Evolutionary conservation across 2,888 invertebrate genomes (phyloP).

Genomic region (Sinopyrophorus schimmeli): DNA sequence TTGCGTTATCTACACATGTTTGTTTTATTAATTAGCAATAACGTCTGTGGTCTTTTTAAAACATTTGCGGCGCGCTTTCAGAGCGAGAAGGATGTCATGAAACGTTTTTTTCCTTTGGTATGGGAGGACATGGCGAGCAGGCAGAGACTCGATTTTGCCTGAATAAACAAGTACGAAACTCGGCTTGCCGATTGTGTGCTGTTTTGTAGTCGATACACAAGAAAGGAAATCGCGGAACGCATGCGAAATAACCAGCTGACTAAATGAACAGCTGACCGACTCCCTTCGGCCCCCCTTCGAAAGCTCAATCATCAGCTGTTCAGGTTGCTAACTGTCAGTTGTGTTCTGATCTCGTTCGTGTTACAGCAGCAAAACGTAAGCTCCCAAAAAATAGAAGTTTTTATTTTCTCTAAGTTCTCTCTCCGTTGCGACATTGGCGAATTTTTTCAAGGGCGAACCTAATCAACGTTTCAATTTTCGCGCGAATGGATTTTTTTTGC

Average conservation of each 20-base stretch:
- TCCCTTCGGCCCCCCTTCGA: constrained; percentile 33
- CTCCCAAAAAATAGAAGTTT: constrained; percentile 2
- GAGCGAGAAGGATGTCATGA: too few species aligned
- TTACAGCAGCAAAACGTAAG: constrained; percentile 38
- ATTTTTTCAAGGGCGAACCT: constrained; percentile 12
- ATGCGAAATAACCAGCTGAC: constrained; percentile 39
- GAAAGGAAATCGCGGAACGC: constrained; percentile 11
- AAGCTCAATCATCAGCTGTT: constrained; percentile 41
- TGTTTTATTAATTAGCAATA: too few species aligned
- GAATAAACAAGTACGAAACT: too few species aligned
- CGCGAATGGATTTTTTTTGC: too few species aligned
- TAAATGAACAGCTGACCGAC: constrained; percentile 42
- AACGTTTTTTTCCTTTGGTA: too few species aligned
- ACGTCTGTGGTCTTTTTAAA: too few species aligned
- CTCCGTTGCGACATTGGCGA: constrained; percentile 19
- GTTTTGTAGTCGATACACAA: constrained; percentile 17
- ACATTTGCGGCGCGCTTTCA: too few species aligned
- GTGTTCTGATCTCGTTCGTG: constrained; percentile 43
- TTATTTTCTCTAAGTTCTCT: background rate
- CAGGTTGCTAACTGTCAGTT: constrained; percentile 42
- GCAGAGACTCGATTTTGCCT: too few species aligned
- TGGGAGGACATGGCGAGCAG: too few species aligned
- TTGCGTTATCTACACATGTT: too few species aligned
- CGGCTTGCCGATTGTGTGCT: too few species aligned
- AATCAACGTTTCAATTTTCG: constrained; percentile 1